Percentiles rank a stretch among this genome's conserved stretches.
These are phyloP conservation scores for Pleuronectes platessa DNA, from an alignment of 2,113 vertebrate genomes.

Conservation along the genomic window DNA sequence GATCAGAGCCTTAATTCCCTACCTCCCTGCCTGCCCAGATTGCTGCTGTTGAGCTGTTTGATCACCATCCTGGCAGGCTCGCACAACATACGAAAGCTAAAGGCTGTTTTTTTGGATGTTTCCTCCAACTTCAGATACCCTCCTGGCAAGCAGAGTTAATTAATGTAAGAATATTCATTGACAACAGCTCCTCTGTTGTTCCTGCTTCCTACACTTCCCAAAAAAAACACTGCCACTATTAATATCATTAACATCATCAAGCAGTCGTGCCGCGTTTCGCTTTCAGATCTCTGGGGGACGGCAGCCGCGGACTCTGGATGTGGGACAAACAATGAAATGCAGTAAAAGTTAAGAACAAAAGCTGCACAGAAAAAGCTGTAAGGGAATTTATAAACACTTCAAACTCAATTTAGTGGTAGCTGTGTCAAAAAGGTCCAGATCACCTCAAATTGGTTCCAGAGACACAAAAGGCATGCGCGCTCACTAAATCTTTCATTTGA, in stretches of 20 bases:
- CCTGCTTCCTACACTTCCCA: slow-evolving; percentile 12
- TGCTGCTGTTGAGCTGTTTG: slow-evolving; percentile 74
- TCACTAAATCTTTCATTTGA: slow-evolving; percentile 9
- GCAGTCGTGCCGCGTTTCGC: slow-evolving; percentile 42
- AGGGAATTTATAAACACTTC: slow-evolving; percentile 77
- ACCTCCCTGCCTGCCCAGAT: slow-evolving; percentile 64
- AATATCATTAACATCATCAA: slow-evolving; percentile 61
- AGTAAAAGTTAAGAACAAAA: slow-evolving; percentile 58
- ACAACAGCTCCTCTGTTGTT: slow-evolving; percentile 44
- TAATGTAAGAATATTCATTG: slow-evolving; percentile 67
- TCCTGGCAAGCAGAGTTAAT: slow-evolving; percentile 61
- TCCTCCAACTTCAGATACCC: slow-evolving; percentile 54
- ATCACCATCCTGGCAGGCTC: slow-evolving; percentile 64
- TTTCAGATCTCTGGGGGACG: slow-evolving; percentile 31
- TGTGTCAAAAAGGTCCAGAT: slow-evolving; percentile 69
- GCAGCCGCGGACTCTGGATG: slow-evolving; percentile 16
- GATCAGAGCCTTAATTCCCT: slow-evolving; percentile 74
- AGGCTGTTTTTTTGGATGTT: slow-evolving; percentile 54
- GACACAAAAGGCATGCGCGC: slow-evolving; percentile 24
- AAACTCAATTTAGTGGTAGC: slow-evolving; percentile 60
- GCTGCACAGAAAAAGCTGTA: slow-evolving; percentile 57
- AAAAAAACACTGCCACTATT: slow-evolving; percentile 37
- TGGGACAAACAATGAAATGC: slow-evolving; percentile 61
- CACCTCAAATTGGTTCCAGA: slow-evolving; percentile 75
- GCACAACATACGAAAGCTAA: slow-evolving; percentile 53